phyloP scores from a whole-genome alignment of 2,888 invertebrate genomes.

The Spisula solida region DNA sequence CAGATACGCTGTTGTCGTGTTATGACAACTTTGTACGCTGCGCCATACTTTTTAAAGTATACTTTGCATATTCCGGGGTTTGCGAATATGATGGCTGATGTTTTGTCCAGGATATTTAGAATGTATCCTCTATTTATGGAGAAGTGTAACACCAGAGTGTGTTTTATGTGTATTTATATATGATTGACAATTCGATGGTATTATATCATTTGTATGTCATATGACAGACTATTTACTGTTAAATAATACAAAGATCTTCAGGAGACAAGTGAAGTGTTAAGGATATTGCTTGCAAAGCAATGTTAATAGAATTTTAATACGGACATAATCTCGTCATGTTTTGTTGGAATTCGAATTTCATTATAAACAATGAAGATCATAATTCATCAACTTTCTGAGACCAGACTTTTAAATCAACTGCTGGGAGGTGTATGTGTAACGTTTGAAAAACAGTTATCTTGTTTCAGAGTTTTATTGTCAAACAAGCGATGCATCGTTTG shows the following conservation, averaged over 20 bases:
- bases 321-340: background rate
- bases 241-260: conserved; percentile 1
- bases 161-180: conserved; percentile 16
- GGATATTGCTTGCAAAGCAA: conserved; percentile 12
- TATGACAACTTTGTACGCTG: background rate
- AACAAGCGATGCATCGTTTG: background rate
- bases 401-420: conserved; percentile 28
- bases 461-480: background rate
- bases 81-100: background rate
- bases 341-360: background rate
- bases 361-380: background rate
- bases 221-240: background rate
- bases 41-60: background rate
- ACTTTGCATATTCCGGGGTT: background rate
- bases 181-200: conserved; percentile 5
- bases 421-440: conserved; percentile 32
- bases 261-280: background rate
- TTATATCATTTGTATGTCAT: background rate
- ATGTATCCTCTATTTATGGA: background rate
- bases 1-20: background rate
- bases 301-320: background rate
- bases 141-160: background rate
- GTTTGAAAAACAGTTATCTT: background rate
- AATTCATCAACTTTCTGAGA: background rate
- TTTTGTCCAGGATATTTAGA: background rate